A percentile compares a stretch with the other conserved stretches of the same genome.
Evolutionary conservation across 2,797 vertebrate species (phyloP).

Genomic region (Molossus alvarezi): DNA sequence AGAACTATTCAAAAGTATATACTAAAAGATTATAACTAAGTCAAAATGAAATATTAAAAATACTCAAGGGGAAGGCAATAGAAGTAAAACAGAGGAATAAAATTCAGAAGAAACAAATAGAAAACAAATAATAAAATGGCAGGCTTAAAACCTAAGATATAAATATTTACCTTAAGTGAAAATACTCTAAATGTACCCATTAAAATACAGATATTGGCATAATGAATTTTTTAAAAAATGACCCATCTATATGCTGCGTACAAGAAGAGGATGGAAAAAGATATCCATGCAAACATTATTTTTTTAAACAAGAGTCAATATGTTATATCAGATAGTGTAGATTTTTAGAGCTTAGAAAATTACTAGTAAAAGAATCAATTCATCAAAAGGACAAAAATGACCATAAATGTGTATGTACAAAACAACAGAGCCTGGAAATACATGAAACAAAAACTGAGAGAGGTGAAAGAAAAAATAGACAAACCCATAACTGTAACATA

Average conservation of each 20-base stretch:
- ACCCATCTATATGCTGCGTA: neutral
- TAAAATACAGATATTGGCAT: neutral
- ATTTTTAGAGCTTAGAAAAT: neutral
- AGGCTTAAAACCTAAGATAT: neutral
- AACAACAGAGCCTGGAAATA: neutral
- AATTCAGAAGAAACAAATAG: neutral
- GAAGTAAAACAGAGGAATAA: neutral
- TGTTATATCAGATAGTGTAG: neutral
- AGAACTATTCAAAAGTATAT: neutral
- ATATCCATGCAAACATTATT: neutral
- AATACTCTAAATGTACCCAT: neutral
- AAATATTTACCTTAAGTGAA: neutral
- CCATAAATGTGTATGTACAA: neutral
- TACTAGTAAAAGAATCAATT: neutral
- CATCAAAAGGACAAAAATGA: neutral
- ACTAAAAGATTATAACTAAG: neutral
- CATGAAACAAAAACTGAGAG: neutral
- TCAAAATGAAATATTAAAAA: neutral
- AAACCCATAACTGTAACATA: neutral
- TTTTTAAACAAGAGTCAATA: neutral
- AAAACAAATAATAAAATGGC: neutral
- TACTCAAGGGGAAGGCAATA: neutral
- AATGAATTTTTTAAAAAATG: conserved; percentile 2
- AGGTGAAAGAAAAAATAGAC: neutral
- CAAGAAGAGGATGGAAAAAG: neutral